phyloP scores from a whole-genome alignment of 2,888 invertebrate genomes.

The Catocala fraxini region DNA sequence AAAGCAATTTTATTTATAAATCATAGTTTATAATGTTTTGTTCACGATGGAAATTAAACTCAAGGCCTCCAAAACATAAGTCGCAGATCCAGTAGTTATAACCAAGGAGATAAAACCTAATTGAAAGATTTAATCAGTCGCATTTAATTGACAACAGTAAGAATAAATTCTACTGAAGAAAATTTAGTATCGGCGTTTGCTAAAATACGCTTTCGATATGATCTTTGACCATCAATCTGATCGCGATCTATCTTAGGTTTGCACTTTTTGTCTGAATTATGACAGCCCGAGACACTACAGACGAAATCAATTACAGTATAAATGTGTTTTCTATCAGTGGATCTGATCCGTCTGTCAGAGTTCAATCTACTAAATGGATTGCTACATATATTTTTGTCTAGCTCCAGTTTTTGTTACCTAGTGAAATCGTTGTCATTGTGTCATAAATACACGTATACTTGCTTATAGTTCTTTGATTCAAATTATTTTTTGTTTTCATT shows the following conservation, averaged over 20 bases:
- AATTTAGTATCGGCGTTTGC: constrained; percentile 27
- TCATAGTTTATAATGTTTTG: too few species aligned
- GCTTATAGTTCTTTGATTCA: too few species aligned
- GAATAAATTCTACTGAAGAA: constrained; percentile 33
- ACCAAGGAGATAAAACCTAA: constrained; percentile 17
- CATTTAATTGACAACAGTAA: constrained; percentile 43
- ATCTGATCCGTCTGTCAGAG: constrained; percentile 39
- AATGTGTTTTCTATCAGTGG: constrained; percentile 36
- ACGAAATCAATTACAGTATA: constrained; percentile 43
- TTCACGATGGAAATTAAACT: not conserved
- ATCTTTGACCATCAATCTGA: constrained; percentile 24
- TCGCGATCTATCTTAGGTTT: constrained; percentile 24
- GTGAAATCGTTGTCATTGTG: too few species aligned
- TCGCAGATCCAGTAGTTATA: not conserved
- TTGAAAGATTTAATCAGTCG: constrained; percentile 31
- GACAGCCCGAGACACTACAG: constrained; percentile 39
- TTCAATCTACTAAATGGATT: constrained; percentile 49
- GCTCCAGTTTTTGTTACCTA: constrained; percentile 26
- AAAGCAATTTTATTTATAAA: too few species aligned
- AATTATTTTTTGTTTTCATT: too few species aligned
- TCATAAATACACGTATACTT: too few species aligned
- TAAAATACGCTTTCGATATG: constrained; percentile 28
- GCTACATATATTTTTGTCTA: constrained; percentile 33
- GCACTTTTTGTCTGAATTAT: constrained; percentile 32
- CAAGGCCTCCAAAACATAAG: not conserved